phyloP scores from a whole-genome alignment of 2,797 vertebrate species.

The Megalops cyprinoides region DNA sequence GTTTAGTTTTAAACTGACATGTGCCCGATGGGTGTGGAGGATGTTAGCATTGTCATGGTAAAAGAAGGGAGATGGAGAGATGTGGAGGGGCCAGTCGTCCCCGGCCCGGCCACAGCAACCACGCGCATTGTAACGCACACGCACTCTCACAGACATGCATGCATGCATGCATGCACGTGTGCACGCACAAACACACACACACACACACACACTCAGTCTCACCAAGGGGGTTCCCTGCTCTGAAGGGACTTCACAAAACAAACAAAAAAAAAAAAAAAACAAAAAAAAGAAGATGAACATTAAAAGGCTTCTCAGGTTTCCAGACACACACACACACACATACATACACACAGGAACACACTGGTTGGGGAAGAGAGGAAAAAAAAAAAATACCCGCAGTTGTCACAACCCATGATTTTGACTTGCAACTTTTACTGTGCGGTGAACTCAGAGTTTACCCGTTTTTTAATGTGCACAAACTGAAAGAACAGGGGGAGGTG shows the following conservation, averaged over 20 bases:
- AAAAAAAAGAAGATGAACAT: too few relatives aligned
- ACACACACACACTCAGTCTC: too few relatives aligned
- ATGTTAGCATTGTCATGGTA: background rate
- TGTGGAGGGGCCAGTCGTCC: background rate
- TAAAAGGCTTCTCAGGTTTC: too few relatives aligned
- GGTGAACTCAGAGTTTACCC: slow-evolving; percentile 82
- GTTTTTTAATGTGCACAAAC: slow-evolving; percentile 79
- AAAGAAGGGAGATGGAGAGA: background rate
- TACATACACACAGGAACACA: background rate
- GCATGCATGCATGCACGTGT: background rate
- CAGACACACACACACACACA: slow-evolving; percentile 3
- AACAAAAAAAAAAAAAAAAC: too few relatives aligned
- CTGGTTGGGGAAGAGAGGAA: slow-evolving; percentile 48
- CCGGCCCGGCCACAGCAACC: slow-evolving; percentile 16
- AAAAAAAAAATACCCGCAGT: slow-evolving; percentile 43
- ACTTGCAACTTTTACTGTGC: slow-evolving; percentile 78
- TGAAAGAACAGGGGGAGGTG: slow-evolving; percentile 43
- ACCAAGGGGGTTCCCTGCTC: too few relatives aligned
- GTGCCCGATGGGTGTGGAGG: background rate
- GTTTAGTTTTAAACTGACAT: background rate
- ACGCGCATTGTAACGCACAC: slow-evolving; percentile 50
- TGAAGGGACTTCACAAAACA: too few relatives aligned
- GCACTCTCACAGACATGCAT: too few relatives aligned
- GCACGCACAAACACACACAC: too few relatives aligned
- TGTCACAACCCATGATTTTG: slow-evolving; percentile 58